Base-by-base conservation (phyloP, 2,797 vertebrate genomes). In the Florisuga fusca region DNA sequence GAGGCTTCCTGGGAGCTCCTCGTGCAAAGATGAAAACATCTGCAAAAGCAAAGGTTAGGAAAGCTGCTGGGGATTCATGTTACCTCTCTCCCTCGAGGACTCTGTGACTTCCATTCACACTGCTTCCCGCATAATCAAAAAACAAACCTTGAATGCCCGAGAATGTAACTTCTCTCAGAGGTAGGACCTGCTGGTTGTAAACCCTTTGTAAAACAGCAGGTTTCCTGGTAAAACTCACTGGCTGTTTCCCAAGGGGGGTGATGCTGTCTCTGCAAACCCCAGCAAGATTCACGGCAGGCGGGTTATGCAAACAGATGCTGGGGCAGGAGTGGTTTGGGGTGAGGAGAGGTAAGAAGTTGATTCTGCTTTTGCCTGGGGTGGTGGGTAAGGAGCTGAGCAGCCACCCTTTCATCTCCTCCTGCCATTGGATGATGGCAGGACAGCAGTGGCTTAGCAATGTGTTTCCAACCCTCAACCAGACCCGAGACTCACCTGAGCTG, bases 31-130 rank as follows among this genome's bases (percentile, higher is more conserved):
- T 14, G 4, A 77, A 79, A 88, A 87, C 96, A 94, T 96, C 94
- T 96, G 95, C 91, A 94, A 94, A 95, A 95, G 91, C 46, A 64
- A 66, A 93, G 93, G 93, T 95, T 97, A 94, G 95, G 86, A 75
- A 93, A 96, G 93, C 89, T 95, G 86, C 84, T 84, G 71, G 53
- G 62, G 89, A 69, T 27, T 95, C 81, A 67, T 76, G 84, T 96
- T 95, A 89, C 95, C 58, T 58, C 66, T 81, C 27, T 85, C 83
- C 94, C 63, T 61, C 1, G 38, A 86, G 90, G 82, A 41, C 50
- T 36, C 68, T 85, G 86, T 41, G 54, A 78, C 84, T 83, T 73
- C 51, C 75, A 87, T 92, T 80, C 92, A 51, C 90, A 63, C 63
- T 66, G 25, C 38, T 84, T 89, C 78, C 71, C 12, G 18, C 69